Conservation (phyloP, 2,797 vertebrate species). For the Telmatherina bonti region DNA sequence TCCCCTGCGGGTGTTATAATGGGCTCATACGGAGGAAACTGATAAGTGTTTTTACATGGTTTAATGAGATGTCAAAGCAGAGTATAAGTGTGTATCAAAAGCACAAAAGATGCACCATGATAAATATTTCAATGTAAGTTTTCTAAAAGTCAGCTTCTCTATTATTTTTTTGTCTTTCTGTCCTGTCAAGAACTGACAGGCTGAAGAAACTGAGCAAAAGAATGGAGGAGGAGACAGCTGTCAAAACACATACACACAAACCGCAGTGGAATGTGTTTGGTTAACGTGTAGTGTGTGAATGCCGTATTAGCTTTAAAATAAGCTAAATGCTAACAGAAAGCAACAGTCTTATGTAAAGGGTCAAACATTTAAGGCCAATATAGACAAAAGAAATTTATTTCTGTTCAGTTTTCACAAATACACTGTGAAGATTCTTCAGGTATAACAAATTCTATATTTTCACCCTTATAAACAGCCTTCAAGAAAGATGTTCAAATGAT, state of each 20-base stretch:
- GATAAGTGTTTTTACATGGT: constrained; percentile 27
- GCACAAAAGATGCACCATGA: not conserved
- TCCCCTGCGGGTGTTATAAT: not conserved
- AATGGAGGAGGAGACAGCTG: constrained; percentile 44
- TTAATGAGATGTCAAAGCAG: constrained; percentile 20
- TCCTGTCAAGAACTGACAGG: constrained; percentile 41
- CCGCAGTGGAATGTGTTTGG: constrained; percentile 45
- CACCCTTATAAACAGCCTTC: not conserved
- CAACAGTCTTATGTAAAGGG: not conserved
- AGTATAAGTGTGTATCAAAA: not conserved
- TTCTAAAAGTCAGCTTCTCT: constrained; percentile 22
- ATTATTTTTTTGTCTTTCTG: constrained; percentile 1
- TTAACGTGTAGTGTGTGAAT: constrained; percentile 35
- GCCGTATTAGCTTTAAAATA: constrained; percentile 24
- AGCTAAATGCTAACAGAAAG: constrained; percentile 54
- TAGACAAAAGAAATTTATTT: not conserved
- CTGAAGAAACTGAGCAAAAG: constrained; percentile 28
- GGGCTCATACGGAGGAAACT: constrained; percentile 21
- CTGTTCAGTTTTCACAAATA: not conserved
- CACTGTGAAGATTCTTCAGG: not conserved
- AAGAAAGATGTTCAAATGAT: not conserved
- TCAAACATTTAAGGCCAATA: not conserved
- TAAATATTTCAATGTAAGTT: not conserved
- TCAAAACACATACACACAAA: constrained; percentile 27
- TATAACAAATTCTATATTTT: not conserved